Conservation (phyloP, 2,113 vertebrate genomes). For the Rafetus swinhoei region DNA sequence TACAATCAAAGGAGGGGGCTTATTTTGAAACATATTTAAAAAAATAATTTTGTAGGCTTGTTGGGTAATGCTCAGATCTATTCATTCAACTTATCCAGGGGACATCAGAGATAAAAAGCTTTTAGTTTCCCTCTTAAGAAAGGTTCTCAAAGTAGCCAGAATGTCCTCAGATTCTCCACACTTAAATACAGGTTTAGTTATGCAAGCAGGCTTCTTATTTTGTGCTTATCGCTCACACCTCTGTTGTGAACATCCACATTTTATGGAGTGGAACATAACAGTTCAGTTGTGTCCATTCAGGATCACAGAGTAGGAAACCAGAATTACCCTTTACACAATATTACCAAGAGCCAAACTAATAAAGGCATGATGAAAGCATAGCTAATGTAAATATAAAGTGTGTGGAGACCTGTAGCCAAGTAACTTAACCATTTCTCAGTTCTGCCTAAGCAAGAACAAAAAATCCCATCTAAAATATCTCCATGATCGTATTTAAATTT, state of each 20-base stretch:
- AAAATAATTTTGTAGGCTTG: too few relatives aligned
- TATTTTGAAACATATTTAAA: too few relatives aligned
- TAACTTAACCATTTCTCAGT: neutral
- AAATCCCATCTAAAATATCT: neutral
- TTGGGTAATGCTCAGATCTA: too few relatives aligned
- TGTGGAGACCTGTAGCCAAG: neutral
- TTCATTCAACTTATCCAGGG: too few relatives aligned
- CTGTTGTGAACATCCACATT: neutral
- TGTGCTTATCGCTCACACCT: too few relatives aligned
- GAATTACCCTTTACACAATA: neutral
- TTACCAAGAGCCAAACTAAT: neutral
- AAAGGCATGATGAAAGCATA: neutral
- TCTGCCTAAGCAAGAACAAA: neutral
- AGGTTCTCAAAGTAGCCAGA: too few relatives aligned
- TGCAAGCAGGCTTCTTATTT: too few relatives aligned
- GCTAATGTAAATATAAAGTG: neutral
- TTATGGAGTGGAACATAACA: neutral
- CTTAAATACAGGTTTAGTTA: too few relatives aligned
- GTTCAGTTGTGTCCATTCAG: neutral
- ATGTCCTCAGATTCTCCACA: too few relatives aligned
- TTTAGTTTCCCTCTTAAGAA: too few relatives aligned
- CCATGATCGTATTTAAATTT: neutral
- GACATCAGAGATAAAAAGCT: too few relatives aligned
- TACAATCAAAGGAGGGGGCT: too few relatives aligned
- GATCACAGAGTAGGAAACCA: neutral